phyloP scores from a whole-genome alignment of 2,113 vertebrate genomes.

The Tylochromis polylepis region DNA sequence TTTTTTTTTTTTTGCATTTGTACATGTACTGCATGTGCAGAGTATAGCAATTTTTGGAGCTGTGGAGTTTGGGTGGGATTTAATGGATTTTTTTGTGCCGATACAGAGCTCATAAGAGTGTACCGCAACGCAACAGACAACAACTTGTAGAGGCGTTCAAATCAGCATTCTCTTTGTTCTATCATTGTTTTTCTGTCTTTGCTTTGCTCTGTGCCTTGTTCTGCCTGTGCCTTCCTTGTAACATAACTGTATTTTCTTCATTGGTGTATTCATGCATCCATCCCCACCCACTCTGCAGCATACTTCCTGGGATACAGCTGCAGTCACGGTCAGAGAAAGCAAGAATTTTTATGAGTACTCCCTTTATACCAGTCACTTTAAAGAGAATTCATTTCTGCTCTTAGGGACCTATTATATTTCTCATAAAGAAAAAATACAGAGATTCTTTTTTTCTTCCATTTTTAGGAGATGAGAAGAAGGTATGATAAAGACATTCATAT shows the following conservation, averaged over 20 bases:
- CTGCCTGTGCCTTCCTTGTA: neutral
- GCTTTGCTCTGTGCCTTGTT: neutral
- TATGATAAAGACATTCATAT: neutral
- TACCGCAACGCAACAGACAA: constrained; percentile 1
- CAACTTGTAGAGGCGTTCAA: neutral
- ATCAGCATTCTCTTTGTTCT: constrained; percentile 15
- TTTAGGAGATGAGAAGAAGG: neutral
- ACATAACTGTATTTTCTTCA: neutral
- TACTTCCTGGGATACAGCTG: constrained; percentile 30
- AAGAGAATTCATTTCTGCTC: neutral
- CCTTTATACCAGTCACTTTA: constrained; percentile 1
- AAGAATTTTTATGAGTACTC: constrained; percentile 9
- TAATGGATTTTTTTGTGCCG: constrained; percentile 11
- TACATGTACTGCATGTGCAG: neutral
- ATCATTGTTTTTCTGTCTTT: neutral
- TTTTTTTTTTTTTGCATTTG: neutral
- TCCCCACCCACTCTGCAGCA: constrained; percentile 43
- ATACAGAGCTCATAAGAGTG: neutral
- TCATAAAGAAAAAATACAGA: neutral
- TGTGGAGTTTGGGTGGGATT: neutral
- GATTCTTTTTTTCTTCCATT: neutral
- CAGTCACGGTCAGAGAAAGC: constrained; percentile 14
- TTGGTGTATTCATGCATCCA: neutral
- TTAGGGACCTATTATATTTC: constrained; percentile 15
- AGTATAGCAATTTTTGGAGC: neutral